Percentiles rank a stretch among this genome's conserved stretches.
Conservation (phyloP, 1,140 invertebrate species). For the Microvelia longipes region DNA sequence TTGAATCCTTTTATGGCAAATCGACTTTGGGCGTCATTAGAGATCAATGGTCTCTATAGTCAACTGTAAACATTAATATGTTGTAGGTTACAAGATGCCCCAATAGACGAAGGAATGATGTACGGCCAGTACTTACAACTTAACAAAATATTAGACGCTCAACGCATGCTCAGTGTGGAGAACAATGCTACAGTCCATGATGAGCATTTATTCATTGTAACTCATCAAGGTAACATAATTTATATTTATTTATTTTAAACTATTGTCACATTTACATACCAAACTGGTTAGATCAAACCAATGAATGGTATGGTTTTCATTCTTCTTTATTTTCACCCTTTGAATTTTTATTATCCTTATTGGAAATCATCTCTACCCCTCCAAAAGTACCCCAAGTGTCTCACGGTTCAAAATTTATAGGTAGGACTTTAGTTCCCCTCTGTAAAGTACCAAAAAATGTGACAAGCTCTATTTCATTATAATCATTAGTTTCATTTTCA, state of each 20-base stretch:
- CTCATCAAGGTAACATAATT: slow-evolving; percentile 71
- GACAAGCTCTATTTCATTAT: too few relatives aligned
- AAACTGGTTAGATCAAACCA: neutral
- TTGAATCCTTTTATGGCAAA: too few relatives aligned
- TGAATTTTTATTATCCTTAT: neutral
- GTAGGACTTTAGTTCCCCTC: too few relatives aligned
- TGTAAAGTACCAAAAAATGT: too few relatives aligned
- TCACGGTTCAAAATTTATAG: too few relatives aligned
- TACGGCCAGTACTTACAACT: slow-evolving; percentile 79
- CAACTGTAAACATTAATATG: too few relatives aligned
- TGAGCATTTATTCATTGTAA: slow-evolving; percentile 94
- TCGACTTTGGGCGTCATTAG: too few relatives aligned
- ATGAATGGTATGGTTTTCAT: neutral
- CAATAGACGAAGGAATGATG: slow-evolving; percentile 14
- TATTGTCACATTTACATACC: neutral
- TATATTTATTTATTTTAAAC: neutral
- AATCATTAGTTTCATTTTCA: too few relatives aligned
- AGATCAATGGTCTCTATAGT: too few relatives aligned
- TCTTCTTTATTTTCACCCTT: neutral
- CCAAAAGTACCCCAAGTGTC: too few relatives aligned
- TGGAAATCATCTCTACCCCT: too few relatives aligned
- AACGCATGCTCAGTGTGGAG: slow-evolving; percentile 62
- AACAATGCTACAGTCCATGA: slow-evolving; percentile 66
- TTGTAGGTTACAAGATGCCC: too few relatives aligned
- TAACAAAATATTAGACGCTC: slow-evolving; percentile 74